A percentile compares a stretch with the other conserved stretches of the same genome.
These are phyloP conservation scores for Sorex maritimensis DNA, from an alignment of 2,797 vertebrate genomes.

Conservation along the genomic window DNA sequence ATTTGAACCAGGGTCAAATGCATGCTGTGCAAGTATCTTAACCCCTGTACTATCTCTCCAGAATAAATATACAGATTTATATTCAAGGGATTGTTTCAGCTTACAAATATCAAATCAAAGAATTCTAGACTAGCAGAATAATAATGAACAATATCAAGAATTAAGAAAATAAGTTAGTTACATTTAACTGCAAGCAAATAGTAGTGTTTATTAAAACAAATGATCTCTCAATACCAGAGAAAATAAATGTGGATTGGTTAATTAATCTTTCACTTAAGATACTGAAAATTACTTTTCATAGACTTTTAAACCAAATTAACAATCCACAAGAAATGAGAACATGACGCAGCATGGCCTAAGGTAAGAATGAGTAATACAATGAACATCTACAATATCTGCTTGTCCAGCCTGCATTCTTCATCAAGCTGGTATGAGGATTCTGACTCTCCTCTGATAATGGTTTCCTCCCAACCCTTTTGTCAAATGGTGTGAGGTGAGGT, in stretches of 20 bases:
- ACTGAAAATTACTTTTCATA: constrained; percentile 64
- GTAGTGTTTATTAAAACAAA: constrained; percentile 74
- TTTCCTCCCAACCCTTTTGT: background rate
- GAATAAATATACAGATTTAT: background rate
- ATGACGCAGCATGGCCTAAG: background rate
- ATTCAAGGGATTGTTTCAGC: constrained; percentile 57
- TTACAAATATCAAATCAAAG: constrained; percentile 61
- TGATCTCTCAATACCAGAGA: constrained; percentile 49
- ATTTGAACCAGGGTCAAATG: no score
- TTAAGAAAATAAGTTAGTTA: constrained; percentile 69
- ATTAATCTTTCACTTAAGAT: constrained; percentile 70
- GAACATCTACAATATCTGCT: background rate
- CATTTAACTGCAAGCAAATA: constrained; percentile 30
- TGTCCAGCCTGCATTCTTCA: accelerated
- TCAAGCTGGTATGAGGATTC: background rate
- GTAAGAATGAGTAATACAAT: background rate
- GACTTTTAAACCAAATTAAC: background rate
- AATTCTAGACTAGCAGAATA: constrained; percentile 70
- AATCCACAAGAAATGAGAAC: background rate
- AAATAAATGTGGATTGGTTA: constrained; percentile 37
- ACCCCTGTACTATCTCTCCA: no score
- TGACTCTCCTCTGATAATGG: background rate
- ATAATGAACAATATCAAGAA: constrained; percentile 67
- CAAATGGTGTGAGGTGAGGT: background rate
- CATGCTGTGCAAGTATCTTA: no score